phyloP scores from a whole-genome alignment of 2,113 vertebrate species.

The Antechinus flavipes region DNA sequence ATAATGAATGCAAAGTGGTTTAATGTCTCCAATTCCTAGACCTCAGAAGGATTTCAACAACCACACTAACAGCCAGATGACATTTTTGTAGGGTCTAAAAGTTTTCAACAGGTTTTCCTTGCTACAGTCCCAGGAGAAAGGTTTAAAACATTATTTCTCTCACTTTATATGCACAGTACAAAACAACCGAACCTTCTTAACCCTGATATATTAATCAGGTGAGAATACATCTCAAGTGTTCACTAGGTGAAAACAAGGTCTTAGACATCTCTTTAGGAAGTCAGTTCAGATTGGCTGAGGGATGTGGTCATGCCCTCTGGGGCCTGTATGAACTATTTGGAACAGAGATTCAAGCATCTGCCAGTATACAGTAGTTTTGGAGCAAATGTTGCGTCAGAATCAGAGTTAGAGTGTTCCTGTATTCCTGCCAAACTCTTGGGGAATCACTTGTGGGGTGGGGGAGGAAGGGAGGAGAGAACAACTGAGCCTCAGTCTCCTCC shows the following conservation, averaged over 20 bases:
- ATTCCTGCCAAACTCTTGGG: background rate
- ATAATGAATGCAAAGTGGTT: background rate
- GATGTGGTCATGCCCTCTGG: background rate
- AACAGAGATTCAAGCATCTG: background rate
- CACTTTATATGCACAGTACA: background rate
- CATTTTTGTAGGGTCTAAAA: background rate
- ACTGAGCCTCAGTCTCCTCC: background rate
- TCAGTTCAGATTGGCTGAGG: background rate
- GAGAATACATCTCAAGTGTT: background rate
- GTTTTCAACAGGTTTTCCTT: background rate
- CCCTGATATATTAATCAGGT: background rate
- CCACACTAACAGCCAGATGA: background rate
- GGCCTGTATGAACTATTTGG: background rate
- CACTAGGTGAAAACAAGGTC: background rate
- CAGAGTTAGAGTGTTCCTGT: background rate
- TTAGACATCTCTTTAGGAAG: background rate
- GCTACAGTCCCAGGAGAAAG: background rate
- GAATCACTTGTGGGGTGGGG: background rate
- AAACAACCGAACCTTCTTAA: background rate
- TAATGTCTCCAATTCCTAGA: background rate
- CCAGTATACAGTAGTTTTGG: background rate
- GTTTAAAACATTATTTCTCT: background rate
- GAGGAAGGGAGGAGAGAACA: background rate
- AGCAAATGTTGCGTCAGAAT: background rate
- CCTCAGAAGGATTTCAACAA: slow-evolving; percentile 46